Evolutionary conservation across 2,797 vertebrate species (phyloP), one percentile per base, ranked within the genome.

Genomic region (Oreochromis mossambicus): DNA sequence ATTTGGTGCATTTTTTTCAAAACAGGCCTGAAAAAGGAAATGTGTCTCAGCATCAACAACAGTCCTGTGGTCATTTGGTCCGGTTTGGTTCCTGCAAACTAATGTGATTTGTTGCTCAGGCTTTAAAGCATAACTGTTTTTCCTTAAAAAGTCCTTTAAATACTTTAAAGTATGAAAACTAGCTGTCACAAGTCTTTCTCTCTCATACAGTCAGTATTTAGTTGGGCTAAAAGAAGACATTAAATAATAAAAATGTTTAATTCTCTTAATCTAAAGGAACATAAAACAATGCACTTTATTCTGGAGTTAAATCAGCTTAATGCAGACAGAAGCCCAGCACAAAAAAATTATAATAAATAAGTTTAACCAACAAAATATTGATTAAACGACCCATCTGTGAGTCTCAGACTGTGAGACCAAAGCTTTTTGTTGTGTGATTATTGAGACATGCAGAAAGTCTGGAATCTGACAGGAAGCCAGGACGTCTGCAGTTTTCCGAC

Each of bases 141-240:
- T 24, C 13, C 19, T 15, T 68, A 46, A 46, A 70, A 70, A 46
- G 21, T 29, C 24, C 24, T 29, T 73, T 0, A 46, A 73, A 46
- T 46, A 46, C 0, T 29, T 46, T 3, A 19, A 26, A 0, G 5
- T 46, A 9, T 46, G 24, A 73, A 26, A 46, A 43, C 13, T 70
- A 9, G 5, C 1, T 29, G 41, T 70, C 15, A 26, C 0, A 5
- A 46, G 4, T 26, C 21, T 46, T 70, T 0, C 21, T 66, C 7
- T 14, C 66, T 46, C 41, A 46, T 26, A 1, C 7, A 17, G 41
- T 46, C 38, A 46, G 38, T 70, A 1, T 46, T 70, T 1, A 4
- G 41, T 70, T 61, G 29, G 29, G 29, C 56, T 19, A 2, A 61
- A 61, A 19, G 56, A 61, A 34, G 56, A 34, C 19, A 34, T 34